phyloP scores from a whole-genome alignment of 2,888 invertebrate genomes.

The Boloria selene region DNA sequence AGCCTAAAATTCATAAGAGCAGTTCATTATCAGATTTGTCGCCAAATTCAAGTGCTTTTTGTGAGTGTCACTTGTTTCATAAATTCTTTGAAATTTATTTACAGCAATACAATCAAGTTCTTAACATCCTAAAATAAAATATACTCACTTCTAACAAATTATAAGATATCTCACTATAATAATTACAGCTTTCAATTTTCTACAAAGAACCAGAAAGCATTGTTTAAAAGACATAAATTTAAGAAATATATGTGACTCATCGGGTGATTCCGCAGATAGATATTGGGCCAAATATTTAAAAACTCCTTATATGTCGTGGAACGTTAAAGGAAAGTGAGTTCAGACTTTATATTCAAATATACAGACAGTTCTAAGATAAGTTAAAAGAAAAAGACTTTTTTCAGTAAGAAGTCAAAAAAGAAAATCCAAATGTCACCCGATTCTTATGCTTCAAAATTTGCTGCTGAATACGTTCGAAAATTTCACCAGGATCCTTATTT shows the following conservation, averaged over 20 bases:
- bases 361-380: neutral
- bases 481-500: slow-evolving; percentile 52
- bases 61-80: slow-evolving; percentile 60
- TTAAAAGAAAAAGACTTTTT: slow-evolving; percentile 6
- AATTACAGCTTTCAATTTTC: slow-evolving; percentile 60
- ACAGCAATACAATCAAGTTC: neutral
- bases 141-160: too few species aligned
- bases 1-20: slow-evolving; percentile 64
- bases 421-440: slow-evolving; percentile 59
- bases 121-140: too few species aligned
- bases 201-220: slow-evolving; percentile 49
- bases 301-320: slow-evolving; percentile 66
- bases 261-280: slow-evolving; percentile 59
- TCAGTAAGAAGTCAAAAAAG: slow-evolving; percentile 58
- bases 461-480: slow-evolving; percentile 53
- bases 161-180: slow-evolving; percentile 8
- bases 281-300: slow-evolving; percentile 48
- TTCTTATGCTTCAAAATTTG: slow-evolving; percentile 57
- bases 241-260: slow-evolving; percentile 48
- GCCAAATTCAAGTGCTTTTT: slow-evolving; percentile 60
- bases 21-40: slow-evolving; percentile 68
- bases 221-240: slow-evolving; percentile 39
- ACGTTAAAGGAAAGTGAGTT: slow-evolving; percentile 65
- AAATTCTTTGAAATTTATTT: neutral
- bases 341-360: slow-evolving; percentile 1